phyloP scores from a whole-genome alignment of 2,888 invertebrate genomes.

The Leucophenga montana region DNA sequence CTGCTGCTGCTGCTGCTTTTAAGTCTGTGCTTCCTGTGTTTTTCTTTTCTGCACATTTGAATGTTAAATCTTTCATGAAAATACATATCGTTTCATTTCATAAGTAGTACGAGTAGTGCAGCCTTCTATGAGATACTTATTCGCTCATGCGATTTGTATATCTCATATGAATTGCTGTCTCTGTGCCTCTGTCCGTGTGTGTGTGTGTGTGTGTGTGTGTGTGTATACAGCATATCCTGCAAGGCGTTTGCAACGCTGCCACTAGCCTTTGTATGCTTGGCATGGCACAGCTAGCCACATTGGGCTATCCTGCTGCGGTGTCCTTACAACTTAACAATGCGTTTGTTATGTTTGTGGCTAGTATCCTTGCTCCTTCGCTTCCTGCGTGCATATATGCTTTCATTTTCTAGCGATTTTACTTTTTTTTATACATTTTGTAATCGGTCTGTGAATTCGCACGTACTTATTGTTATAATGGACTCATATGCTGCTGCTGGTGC shows the following conservation, averaged over 20 bases:
- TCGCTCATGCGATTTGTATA: no score
- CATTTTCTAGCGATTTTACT: constrained; percentile 32
- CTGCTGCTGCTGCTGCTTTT: no score
- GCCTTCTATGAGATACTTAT: background rate
- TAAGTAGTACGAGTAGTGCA: background rate
- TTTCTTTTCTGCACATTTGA: constrained; percentile 66
- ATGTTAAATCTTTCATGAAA: constrained; percentile 73
- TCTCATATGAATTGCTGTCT: constrained; percentile 6
- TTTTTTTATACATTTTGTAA: constrained; percentile 49
- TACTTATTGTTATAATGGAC: constrained; percentile 62
- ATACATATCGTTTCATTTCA: constrained; percentile 53
- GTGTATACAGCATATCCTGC: constrained; percentile 48
- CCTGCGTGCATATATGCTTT: constrained; percentile 41
- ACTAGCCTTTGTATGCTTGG: constrained; percentile 19
- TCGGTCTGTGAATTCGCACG: constrained; percentile 54
- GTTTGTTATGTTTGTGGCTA: constrained; percentile 41
- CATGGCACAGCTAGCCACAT: constrained; percentile 19
- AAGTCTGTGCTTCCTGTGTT: constrained; percentile 10
- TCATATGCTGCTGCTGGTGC: constrained; percentile 28
- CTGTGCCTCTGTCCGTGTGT: constrained; percentile 32
- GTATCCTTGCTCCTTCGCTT: background rate
- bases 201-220: constrained; percentile 24
- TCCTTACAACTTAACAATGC: constrained; percentile 58
- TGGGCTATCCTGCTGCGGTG: constrained; percentile 49
- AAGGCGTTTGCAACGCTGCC: constrained; percentile 42